These are phyloP conservation scores for Embidobia sp. DNA, from an alignment of 2,888 invertebrate species.

Conservation along the genomic window DNA sequence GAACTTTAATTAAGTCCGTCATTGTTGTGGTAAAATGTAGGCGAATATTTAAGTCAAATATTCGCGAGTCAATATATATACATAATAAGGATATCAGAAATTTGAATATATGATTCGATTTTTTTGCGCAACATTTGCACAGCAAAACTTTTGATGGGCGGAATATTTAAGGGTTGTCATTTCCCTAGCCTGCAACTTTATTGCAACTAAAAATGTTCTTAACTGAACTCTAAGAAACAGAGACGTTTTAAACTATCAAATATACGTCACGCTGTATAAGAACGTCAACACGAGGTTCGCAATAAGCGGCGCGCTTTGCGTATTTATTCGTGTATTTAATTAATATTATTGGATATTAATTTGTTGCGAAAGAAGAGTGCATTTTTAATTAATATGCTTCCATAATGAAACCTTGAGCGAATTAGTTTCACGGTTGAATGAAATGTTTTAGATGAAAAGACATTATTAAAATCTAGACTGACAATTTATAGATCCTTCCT, in stretches of 20 bases:
- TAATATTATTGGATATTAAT: no score
- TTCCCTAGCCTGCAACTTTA: conserved; percentile 22
- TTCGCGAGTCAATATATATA: conserved; percentile 19
- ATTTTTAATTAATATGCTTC: background rate
- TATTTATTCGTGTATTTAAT: background rate
- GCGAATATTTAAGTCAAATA: conserved; percentile 11
- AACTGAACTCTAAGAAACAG: no score
- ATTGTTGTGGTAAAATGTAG: conserved; percentile 23
- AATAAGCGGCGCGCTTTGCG: background rate
- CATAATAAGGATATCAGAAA: conserved; percentile 17
- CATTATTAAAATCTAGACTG: background rate
- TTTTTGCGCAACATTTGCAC: conserved; percentile 27
- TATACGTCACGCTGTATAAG: no score
- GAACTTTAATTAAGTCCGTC: conserved; percentile 14
- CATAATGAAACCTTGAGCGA: background rate
- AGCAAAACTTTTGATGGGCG: conserved; percentile 35
- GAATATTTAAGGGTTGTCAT: conserved; percentile 25
- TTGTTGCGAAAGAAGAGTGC: background rate
- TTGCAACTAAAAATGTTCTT: conserved; percentile 13
- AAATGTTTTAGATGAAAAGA: background rate
- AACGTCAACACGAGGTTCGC: background rate
- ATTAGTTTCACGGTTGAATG: background rate
- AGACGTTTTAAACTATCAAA: no score
- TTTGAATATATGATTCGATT: conserved; percentile 15
- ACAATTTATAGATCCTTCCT: background rate